Conservation (phyloP, 2,113 vertebrate genomes). For the Desmodus rotundus region DNA sequence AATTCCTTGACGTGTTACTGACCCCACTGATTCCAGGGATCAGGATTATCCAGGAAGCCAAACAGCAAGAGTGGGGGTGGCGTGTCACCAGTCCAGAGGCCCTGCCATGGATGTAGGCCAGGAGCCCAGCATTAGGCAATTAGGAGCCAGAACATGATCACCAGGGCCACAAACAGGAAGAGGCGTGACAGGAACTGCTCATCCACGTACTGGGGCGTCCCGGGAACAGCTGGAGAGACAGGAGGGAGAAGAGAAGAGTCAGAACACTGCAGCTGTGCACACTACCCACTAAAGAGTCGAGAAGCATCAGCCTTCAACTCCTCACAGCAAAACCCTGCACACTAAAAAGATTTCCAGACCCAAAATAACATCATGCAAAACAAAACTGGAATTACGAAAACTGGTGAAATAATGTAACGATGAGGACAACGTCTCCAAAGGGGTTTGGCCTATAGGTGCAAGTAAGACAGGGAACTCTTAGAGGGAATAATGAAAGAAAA, state of each 20-base stretch:
- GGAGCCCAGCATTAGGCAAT: slow-evolving; percentile 86
- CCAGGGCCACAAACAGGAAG: slow-evolving; percentile 96
- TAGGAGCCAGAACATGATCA: slow-evolving; percentile 99
- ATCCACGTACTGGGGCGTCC: slow-evolving; percentile 95
- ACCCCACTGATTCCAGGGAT: slow-evolving; percentile 67
- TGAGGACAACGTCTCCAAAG: not conserved
- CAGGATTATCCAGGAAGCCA: slow-evolving; percentile 66
- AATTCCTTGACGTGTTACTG: slow-evolving; percentile 67
- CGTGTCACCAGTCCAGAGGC: slow-evolving; percentile 71
- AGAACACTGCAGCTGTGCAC: not conserved
- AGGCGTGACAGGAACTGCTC: slow-evolving; percentile 98
- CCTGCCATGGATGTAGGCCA: slow-evolving; percentile 46
- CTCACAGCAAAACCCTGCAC: slow-evolving; percentile 17
- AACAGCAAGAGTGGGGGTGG: slow-evolving; percentile 72
- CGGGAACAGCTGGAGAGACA: slow-evolving; percentile 89
- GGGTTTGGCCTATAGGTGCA: not conserved
- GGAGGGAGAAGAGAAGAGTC: slow-evolving; percentile 33
- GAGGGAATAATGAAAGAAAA: not conserved
- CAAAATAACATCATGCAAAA: not conserved
- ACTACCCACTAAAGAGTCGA: not conserved
- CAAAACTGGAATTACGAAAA: not conserved
- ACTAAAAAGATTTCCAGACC: not conserved
- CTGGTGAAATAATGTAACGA: not conserved
- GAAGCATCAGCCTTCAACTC: not conserved
- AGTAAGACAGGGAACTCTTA: not conserved